Conservation (phyloP, 1,140 invertebrate genomes). For the Bilobella aurantiaca region DNA sequence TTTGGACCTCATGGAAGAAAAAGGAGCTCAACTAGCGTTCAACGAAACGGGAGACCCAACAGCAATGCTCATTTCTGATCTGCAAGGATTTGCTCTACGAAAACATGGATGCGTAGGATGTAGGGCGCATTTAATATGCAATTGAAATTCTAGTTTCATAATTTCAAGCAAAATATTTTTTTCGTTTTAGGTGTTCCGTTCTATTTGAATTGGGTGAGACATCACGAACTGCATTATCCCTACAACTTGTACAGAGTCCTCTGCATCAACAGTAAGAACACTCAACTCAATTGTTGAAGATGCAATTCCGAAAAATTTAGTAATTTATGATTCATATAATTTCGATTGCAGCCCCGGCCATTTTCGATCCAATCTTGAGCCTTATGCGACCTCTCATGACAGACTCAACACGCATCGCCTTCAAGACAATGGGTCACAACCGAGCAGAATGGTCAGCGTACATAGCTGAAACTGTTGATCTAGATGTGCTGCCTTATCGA, state of each 20-base stretch:
- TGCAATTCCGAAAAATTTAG: no score
- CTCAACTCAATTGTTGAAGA: no score
- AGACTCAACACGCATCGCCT: not conserved
- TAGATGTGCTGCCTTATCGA: not conserved
- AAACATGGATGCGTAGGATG: not conserved
- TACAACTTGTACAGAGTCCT: not conserved
- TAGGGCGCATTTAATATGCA: not conserved
- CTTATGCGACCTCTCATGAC: not conserved
- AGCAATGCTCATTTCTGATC: not conserved
- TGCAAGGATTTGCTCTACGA: not conserved
- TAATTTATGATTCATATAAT: no score
- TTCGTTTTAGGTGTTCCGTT: not conserved
- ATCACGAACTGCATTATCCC: not conserved
- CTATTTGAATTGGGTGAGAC: not conserved
- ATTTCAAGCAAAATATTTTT: not conserved
- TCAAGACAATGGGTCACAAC: not conserved
- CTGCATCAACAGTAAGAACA: not conserved
- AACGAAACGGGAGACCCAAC: not conserved
- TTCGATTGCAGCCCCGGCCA: not conserved
- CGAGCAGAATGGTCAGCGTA: not conserved
- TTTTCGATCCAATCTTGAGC: not conserved
- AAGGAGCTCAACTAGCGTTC: not conserved
- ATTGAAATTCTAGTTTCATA: not conserved
- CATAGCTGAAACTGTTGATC: not conserved
- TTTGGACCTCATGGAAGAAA: not conserved